Conservation (phyloP, 2,888 invertebrate genomes). For the Drosophila mettleri region DNA sequence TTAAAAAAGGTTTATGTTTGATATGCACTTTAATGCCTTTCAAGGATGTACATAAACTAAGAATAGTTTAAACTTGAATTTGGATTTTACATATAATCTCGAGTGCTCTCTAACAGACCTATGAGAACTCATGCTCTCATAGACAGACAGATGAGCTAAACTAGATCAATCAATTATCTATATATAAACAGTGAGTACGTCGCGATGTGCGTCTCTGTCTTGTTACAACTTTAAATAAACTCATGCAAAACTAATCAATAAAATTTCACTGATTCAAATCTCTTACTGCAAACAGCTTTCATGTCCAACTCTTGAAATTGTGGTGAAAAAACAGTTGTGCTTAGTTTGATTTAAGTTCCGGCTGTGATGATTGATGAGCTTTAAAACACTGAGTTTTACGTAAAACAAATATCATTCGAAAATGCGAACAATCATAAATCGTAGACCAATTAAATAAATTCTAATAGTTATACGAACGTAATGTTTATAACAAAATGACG, state of each 20-base stretch:
- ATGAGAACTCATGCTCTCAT: no score
- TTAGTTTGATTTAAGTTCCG: conserved; percentile 29
- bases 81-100: no score
- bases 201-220: no score
- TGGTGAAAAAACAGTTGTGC: neutral
- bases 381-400: neutral
- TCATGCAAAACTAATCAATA: neutral
- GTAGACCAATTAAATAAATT: conserved; percentile 18
- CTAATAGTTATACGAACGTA: conserved; percentile 4
- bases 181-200: no score
- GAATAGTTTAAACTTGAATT: no score
- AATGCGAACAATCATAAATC: conserved; percentile 10
- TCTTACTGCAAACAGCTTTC: neutral
- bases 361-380: conserved; percentile 21
- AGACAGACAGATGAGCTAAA: no score
- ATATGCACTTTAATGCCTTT: no score
- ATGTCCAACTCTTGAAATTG: neutral
- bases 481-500: conserved; percentile 39
- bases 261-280: neutral
- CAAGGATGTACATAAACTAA: no score
- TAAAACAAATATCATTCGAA: neutral
- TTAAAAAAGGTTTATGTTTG: no score
- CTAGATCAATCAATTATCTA: no score
- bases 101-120: no score
- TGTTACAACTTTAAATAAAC: neutral